Percentiles rank a stretch among this genome's conserved stretches.
Conservation (phyloP, 2,797 vertebrate genomes). For the Gymnodraco acuticeps region DNA sequence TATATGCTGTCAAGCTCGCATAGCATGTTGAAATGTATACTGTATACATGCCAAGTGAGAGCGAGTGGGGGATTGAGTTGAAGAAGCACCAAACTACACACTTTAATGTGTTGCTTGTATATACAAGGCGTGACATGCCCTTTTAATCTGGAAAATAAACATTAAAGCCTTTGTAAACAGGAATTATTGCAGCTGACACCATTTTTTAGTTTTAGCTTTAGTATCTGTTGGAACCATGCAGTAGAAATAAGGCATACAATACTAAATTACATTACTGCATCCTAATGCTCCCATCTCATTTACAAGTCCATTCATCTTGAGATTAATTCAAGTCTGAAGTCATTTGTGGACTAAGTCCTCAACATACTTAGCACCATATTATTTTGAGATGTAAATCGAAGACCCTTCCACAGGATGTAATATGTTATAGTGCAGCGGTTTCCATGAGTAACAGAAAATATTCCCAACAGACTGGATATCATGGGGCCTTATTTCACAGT, state of each 20-base stretch:
- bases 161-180: not conserved
- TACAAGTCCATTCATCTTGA: constrained; percentile 3
- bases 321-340: constrained; percentile 15
- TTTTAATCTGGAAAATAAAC: constrained; percentile 12
- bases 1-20: constrained; percentile 67
- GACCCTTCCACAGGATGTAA: not conserved
- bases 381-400: constrained; percentile 6
- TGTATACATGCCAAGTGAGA: constrained; percentile 50
- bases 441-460: not conserved
- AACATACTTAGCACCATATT: not conserved
- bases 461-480: not conserved
- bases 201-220: not conserved
- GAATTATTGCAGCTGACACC: not conserved
- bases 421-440: not conserved
- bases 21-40: constrained; percentile 71
- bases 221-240: not conserved
- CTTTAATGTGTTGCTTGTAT: constrained; percentile 2
- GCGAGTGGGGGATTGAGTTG: constrained; percentile 23
- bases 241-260: too few relatives aligned
- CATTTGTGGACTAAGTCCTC: not conserved
- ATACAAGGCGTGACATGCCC: not conserved
- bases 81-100: constrained; percentile 18
- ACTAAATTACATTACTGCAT: not conserved
- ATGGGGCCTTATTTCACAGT: constrained; percentile 1
- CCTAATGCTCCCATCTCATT: not conserved